Evolutionary conservation across 2,113 vertebrate species (phyloP), one percentile per base, ranked within the genome.

Genomic region (Thunnus maccoyii): DNA sequence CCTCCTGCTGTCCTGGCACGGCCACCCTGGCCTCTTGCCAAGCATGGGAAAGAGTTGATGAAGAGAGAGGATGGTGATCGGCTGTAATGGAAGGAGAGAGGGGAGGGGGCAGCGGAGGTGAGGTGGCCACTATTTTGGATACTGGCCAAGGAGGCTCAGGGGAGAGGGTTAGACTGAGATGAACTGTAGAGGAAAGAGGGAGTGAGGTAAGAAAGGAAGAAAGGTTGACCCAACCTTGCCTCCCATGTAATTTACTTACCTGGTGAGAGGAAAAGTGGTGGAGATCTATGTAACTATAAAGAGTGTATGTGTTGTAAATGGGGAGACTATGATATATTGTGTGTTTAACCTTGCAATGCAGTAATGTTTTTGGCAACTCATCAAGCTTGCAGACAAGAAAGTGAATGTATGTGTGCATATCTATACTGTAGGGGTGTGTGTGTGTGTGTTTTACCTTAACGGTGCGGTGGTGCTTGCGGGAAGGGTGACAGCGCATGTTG

Each of bases 401-500:
- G 36, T 41, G 36, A 0, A 9, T 41, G 36, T 41, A 41, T 30
- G 36, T 41, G 36, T 41, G 36, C 36, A 41, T 41, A 41, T 58
- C 44, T 76, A 13, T 20, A 8, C 48, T 44, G 78, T 22, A 27
- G 30, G 27, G 8, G 32, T 61, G 41, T 48, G 55, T 12, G 36
- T 60, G 15, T 51, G 62, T 60, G 73, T 56, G 44, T 72, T 94
- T 95, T 92, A 99, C 97, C 97, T 99, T 99, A 91, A 99, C 97
- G 0, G 95, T 98, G 86, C 98, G 96, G 95, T 98, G 97, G 83
- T 98, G 97, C 91, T 97, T 95, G 86, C 97, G 95, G 0, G 97
- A 97, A 0, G 97, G 97, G 82, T 98, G 97, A 85, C 97, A 99
- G 88, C 95, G 96, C 94, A 98, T 96, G 0, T 97, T 99, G 94